phyloP scores from a whole-genome alignment of 2,797 vertebrate species.

The Morelia viridis region DNA sequence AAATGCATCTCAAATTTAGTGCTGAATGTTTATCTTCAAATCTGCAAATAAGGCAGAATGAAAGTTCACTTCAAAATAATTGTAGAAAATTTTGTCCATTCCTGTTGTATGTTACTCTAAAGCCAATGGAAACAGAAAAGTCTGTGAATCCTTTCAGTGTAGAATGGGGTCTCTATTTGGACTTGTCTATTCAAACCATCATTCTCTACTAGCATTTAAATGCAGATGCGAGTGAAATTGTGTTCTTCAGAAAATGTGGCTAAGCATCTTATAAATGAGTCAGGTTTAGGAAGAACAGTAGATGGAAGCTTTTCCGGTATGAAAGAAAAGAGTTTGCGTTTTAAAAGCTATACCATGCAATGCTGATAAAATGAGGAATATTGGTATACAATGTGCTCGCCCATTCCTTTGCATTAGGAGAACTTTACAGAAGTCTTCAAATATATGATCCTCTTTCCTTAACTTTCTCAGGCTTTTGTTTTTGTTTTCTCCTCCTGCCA shows the following conservation, averaged over 20 bases:
- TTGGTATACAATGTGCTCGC: not conserved
- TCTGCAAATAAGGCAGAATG: not conserved
- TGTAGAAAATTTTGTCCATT: not conserved
- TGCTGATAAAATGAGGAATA: not conserved
- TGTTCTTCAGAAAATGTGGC: not conserved
- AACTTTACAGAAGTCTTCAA: not conserved
- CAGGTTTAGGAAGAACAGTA: not conserved
- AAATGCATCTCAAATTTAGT: not conserved
- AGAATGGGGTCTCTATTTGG: not conserved
- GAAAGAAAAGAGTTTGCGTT: not conserved
- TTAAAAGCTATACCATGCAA: not conserved
- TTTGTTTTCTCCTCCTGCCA: conserved; percentile 41
- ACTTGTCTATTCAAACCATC: not conserved
- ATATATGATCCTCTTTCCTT: not conserved
- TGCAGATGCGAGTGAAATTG: not conserved
- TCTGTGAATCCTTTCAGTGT: not conserved
- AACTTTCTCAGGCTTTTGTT: not conserved
- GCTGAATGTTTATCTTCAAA: not conserved
- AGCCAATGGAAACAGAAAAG: not conserved
- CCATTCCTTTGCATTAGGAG: not conserved
- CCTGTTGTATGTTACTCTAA: not conserved
- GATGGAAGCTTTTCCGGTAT: not conserved
- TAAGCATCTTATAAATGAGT: not conserved
- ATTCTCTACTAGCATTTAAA: not conserved
- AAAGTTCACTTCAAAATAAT: not conserved